Base-by-base conservation (phyloP, 2,797 vertebrate genomes). In the Rhadinocentrus ornatus region DNA sequence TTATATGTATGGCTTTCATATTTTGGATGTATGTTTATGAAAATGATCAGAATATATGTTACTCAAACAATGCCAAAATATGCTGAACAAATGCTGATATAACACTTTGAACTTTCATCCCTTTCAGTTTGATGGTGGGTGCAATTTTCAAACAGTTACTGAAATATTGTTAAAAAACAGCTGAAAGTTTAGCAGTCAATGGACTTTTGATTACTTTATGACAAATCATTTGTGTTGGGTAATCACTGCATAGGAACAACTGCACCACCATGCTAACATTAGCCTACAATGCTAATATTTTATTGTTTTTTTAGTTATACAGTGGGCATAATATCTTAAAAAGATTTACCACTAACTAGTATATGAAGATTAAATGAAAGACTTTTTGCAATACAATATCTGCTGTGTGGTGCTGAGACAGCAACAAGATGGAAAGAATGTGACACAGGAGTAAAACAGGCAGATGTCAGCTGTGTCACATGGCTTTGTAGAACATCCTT, bases 401-500 rank as follows among this genome's bases (percentile, higher is more conserved):
- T 66, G 58, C 61, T 20, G 59, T 34, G 62, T 37, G 29, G 44
- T 29, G 87, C 88, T 89, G 87, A 91, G 82, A 41, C 85, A 71
- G 84, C 85, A 86, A 68, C 66, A 58, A 73, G 72, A 78, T 68
- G 61, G 75, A 81, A 68, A 65, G 62, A 67, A 81, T 27, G 57
- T 39, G 29, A 16, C 78, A 78, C 73, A 63, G 84, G 71, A 73
- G 70, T 81, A 69, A 85, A 84, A 85, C 72, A 66, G 85, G 78
- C 80, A 86, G 82, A 81, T 82, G 86, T 86, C 85, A 82, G 85
- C 82, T 67, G 63, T 62, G 83, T 66, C 68, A 73, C 66, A 65
- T 34, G 71, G 57, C 75, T 78, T 75, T 69, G 56, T 67, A 69
- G 59, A 83, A 79, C 81, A 80, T 83, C 69, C 72, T 77, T 80